These are phyloP conservation scores for Cotesia chilonis DNA, from an alignment of 1,140 invertebrate species.

Conservation along the genomic window DNA sequence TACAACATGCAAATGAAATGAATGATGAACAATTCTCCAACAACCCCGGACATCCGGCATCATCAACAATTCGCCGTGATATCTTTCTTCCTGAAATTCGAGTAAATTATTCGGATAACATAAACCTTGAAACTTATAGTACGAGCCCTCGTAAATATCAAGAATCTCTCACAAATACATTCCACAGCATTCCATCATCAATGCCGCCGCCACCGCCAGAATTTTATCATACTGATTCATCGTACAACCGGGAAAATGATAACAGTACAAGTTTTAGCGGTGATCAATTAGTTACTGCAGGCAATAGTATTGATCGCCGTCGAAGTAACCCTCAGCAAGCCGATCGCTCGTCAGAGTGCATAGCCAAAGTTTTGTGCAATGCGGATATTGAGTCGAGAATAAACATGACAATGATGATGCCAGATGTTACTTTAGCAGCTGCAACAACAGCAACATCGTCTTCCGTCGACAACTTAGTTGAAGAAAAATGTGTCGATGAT, in stretches of 20 bases:
- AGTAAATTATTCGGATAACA: conserved; percentile 55
- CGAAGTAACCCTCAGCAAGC: conserved; percentile 1
- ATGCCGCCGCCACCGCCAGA: background rate
- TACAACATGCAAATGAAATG: no score
- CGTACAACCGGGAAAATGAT: no score
- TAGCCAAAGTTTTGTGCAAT: conserved; percentile 54
- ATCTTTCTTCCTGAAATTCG: conserved; percentile 51
- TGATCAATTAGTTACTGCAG: background rate
- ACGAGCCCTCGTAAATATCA: conserved; percentile 61
- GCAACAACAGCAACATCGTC: conserved; percentile 45
- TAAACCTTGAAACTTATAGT: conserved; percentile 58
- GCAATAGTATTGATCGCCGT: background rate
- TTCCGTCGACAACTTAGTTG: conserved; percentile 26
- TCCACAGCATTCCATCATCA: background rate
- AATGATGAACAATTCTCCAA: no score
- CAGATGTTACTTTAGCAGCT: conserved; percentile 60
- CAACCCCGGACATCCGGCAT: no score
- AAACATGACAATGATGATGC: conserved; percentile 48
- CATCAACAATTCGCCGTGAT: background rate
- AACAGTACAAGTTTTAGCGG: no score
- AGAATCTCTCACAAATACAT: conserved; percentile 42
- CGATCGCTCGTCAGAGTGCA: conserved; percentile 40
- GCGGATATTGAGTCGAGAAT: conserved; percentile 60
- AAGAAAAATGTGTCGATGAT: conserved; percentile 43
- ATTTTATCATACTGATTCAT: conserved; percentile 7